Evolutionary conservation across 2,797 vertebrate species (phyloP).

Genomic region (Nyctibius grandis): DNA sequence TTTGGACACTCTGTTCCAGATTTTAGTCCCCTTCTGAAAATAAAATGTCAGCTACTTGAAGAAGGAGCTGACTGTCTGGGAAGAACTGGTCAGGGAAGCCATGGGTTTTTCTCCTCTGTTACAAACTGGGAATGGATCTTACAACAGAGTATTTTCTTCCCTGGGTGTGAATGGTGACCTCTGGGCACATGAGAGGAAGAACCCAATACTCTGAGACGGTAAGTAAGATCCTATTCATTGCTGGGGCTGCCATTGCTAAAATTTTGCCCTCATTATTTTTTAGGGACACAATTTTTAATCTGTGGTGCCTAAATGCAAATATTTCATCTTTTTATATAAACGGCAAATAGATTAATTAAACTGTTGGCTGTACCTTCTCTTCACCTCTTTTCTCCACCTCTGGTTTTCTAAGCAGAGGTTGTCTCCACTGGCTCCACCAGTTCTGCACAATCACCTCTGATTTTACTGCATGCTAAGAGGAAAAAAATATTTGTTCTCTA

Average conservation of each 20-base stretch:
- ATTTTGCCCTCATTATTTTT: not conserved
- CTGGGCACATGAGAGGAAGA: not conserved
- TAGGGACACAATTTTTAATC: not conserved
- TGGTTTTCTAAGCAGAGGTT: not conserved
- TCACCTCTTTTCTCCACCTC: not conserved
- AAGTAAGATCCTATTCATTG: not conserved
- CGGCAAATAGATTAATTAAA: not conserved
- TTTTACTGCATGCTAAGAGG: not conserved
- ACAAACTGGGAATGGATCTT: not conserved
- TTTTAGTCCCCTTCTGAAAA: not conserved
- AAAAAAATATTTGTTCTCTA: not conserved
- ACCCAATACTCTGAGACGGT: not conserved
- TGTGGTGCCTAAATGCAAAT: not conserved
- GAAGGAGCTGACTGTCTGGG: not conserved
- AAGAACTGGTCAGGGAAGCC: not conserved
- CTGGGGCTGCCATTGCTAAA: not conserved
- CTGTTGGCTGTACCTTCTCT: not conserved
- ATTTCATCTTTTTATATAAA: not conserved
- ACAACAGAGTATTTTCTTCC: not conserved
- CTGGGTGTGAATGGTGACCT: not conserved
- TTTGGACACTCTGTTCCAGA: not conserved
- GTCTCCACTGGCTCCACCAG: not conserved
- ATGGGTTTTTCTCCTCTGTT: rapidly evolving
- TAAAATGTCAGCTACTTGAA: not conserved
- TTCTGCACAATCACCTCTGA: not conserved